Evolutionary conservation across 2,888 invertebrate species (phyloP).

Genomic region (Erynnis tages): DNA sequence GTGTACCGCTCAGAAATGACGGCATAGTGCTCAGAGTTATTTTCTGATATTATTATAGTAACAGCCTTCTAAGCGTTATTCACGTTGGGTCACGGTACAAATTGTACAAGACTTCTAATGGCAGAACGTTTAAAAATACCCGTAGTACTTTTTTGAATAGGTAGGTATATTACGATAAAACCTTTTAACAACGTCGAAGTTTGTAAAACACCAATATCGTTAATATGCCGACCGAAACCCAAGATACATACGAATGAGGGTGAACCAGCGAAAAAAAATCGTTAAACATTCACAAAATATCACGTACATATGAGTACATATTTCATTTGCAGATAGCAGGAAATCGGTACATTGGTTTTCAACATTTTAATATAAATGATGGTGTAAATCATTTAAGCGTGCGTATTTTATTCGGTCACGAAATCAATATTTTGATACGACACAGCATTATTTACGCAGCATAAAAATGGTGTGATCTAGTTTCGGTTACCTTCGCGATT

Average conservation of each 20-base stretch:
- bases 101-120: no score
- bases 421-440: conserved; percentile 20
- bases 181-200: background rate
- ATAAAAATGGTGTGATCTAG: conserved; percentile 35
- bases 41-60: no score
- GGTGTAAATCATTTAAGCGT: conserved; percentile 9
- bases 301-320: conserved; percentile 13
- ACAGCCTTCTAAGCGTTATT: no score
- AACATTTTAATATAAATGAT: conserved; percentile 17
- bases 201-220: background rate
- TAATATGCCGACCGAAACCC: conserved; percentile 7
- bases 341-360: conserved; percentile 20
- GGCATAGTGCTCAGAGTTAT: no score
- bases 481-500: conserved; percentile 35
- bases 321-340: conserved; percentile 21
- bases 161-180: no score
- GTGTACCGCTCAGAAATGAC: no score
- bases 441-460: conserved; percentile 32
- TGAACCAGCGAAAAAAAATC: background rate
- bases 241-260: conserved; percentile 14
- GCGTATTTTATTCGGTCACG: background rate
- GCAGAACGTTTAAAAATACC: no score
- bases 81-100: no score
- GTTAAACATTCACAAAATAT: conserved; percentile 13
- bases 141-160: no score